Conservation (phyloP, 1,140 invertebrate species). For the Drosophila eugracilis region DNA sequence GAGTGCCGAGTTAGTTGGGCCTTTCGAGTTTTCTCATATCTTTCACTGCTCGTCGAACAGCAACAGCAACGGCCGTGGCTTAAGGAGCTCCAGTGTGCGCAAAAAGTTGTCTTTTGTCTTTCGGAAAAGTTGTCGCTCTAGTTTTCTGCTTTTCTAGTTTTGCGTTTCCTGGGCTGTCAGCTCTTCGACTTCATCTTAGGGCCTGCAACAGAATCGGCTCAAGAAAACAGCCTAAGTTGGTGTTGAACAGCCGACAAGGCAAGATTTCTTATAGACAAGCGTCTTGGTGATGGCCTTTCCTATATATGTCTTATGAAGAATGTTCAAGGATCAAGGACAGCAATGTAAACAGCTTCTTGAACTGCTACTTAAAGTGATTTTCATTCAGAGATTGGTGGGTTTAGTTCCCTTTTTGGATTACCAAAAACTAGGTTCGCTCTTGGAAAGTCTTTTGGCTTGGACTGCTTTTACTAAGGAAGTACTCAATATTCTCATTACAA, state of each 20-base stretch:
- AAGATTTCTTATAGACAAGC: constrained; percentile 37
- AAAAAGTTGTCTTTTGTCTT: constrained; percentile 31
- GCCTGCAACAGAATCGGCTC: constrained; percentile 30
- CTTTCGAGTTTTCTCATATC: neutral
- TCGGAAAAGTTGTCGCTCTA: constrained; percentile 27
- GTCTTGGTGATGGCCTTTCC: constrained; percentile 29
- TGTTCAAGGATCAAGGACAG: too few relatives aligned
- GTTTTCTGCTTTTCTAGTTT: constrained; percentile 45
- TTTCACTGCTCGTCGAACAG: too few relatives aligned
- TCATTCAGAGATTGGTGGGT: too few relatives aligned
- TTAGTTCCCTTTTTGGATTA: too few relatives aligned
- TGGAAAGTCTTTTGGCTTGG: too few relatives aligned
- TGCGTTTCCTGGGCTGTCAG: constrained; percentile 30
- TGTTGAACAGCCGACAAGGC: constrained; percentile 4
- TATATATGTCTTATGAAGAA: constrained; percentile 8
- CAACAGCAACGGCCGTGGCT: too few relatives aligned
- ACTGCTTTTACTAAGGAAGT: too few relatives aligned
- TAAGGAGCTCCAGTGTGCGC: constrained; percentile 15
- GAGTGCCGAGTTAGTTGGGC: neutral
- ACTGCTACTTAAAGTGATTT: too few relatives aligned
- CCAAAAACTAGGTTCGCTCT: too few relatives aligned
- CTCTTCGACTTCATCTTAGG: constrained; percentile 3
- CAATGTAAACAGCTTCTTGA: too few relatives aligned
- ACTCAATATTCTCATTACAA: too few relatives aligned
- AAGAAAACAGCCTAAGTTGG: too few relatives aligned